Percentiles rank a stretch among this genome's conserved stretches.
Evolutionary conservation across 2,113 vertebrate genomes (phyloP).

Genomic region (Daubentonia madagascariensis): DNA sequence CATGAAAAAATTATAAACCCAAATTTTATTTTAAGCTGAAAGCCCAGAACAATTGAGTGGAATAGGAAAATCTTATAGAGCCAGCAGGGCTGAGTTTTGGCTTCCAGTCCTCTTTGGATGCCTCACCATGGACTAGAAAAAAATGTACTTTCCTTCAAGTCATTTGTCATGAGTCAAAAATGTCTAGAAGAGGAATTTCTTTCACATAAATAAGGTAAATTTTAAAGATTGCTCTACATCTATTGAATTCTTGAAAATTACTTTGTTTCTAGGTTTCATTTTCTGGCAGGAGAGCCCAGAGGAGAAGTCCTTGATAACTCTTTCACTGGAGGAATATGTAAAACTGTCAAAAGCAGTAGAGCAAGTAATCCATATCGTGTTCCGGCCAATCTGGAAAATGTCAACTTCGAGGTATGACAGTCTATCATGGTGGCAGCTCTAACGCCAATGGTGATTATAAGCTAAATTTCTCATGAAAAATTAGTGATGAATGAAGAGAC

Average conservation of each 20-base stretch:
- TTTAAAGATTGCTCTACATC: conserved; percentile 29
- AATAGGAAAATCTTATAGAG: background rate
- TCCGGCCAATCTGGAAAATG: conserved; percentile 88
- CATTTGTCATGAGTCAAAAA: conserved; percentile 50
- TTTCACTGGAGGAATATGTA: conserved; percentile 89
- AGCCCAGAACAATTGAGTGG: background rate
- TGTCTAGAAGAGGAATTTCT: conserved; percentile 23
- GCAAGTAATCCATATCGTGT: conserved; percentile 85
- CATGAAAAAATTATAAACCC: conserved; percentile 28
- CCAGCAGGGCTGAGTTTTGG: background rate
- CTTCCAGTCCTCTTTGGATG: background rate
- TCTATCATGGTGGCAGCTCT: background rate
- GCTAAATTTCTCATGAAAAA: background rate
- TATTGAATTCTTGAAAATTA: conserved; percentile 60
- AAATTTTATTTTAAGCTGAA: conserved; percentile 20
- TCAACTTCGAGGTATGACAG: conserved; percentile 88
- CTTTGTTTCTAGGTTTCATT: conserved; percentile 87
- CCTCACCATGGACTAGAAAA: background rate
- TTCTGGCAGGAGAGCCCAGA: conserved; percentile 85
- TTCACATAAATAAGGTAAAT: conserved; percentile 33
- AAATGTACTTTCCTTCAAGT: background rate
- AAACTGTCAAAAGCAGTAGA: conserved; percentile 78
- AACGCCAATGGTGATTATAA: background rate
- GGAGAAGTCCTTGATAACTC: conserved; percentile 90
- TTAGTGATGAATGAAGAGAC: background rate